Evolutionary conservation across 2,113 vertebrate genomes (phyloP), one percentile per base, ranked within the genome.

Genomic region (Corydoras sp.): DNA sequence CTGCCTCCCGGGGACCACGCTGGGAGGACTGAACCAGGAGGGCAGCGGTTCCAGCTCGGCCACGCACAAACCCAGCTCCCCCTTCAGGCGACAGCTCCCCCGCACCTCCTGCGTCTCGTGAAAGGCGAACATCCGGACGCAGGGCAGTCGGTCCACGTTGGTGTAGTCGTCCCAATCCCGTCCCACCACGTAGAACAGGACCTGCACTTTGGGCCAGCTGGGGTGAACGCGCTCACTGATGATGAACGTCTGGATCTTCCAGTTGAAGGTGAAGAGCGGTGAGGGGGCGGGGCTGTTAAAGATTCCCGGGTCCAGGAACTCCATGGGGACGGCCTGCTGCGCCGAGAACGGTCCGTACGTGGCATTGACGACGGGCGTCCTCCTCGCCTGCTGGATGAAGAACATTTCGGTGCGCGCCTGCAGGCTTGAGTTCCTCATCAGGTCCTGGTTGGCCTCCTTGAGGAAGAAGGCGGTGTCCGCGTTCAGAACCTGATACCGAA

Each of bases 61-160:
- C 74, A 97, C 91, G 1, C 96, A 98, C 61, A 96, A 79, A 3
- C 93, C 95, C 68, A 97, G 87, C 48, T 91, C 88, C 0, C 94
- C 95, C 31, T 84, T 66, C 5, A 96, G 85, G 9, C 85, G 83
- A 83, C 96, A 98, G 64, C 91, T 89, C 51, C 92, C 93, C 5
- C 93, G 83, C 64, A 95, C 93, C 62, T 95, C 94, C 73, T 93
- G 88, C 0, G 95, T 94, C 85, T 98, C 95, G 1, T 93, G 90
- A 75, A 97, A 97, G 54, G 94, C 96, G 0, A 94, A 95, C 76
- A 94, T 89, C 7, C 90, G 76, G 78, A 98, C 86, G 73, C 96
- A 98, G 63, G 96, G 96, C 78, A 98, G 88, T 70, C 75, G 85
- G 62, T 93, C 91, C 0, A 76, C 68, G 0, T 86, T 78, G 43